Conservation (phyloP, 2,797 vertebrate genomes). For the Hippopotamyrus pictus region DNA sequence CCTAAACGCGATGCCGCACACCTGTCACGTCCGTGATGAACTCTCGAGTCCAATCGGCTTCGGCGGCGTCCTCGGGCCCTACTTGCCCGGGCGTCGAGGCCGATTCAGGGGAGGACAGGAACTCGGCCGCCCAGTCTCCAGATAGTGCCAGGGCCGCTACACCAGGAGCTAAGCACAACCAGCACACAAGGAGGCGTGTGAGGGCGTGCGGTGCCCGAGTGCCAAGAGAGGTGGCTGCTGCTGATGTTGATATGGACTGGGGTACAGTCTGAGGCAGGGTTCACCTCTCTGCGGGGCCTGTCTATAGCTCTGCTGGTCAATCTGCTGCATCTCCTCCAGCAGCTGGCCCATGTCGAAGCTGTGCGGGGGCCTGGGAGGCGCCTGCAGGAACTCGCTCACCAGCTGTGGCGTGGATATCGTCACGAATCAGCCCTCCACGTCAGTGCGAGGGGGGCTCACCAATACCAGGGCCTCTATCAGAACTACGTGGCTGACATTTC, state of each 20-base stretch:
- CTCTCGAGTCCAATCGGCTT: slow-evolving; percentile 92
- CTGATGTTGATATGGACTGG: not conserved
- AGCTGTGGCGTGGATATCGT: slow-evolving; percentile 58
- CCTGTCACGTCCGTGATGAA: slow-evolving; percentile 94
- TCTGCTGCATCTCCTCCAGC: slow-evolving; percentile 97
- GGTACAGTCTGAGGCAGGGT: not conserved
- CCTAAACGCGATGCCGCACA: slow-evolving; percentile 36
- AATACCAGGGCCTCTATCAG: not conserved
- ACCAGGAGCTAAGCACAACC: slow-evolving; percentile 72
- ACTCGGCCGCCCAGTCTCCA: slow-evolving; percentile 90
- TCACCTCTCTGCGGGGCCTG: slow-evolving; percentile 94
- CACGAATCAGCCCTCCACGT: not conserved
- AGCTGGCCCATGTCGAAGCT: slow-evolving; percentile 98
- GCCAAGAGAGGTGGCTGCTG: not conserved
- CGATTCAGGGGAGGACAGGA: slow-evolving; percentile 64
- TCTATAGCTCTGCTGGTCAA: slow-evolving; percentile 90
- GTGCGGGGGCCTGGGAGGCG: slow-evolving; percentile 80
- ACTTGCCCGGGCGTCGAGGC: slow-evolving; percentile 64
- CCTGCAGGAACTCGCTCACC: slow-evolving; percentile 90
- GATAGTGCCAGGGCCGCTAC: slow-evolving; percentile 90
- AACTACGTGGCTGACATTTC: not conserved
- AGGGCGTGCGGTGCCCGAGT: not conserved
- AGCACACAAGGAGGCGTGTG: not conserved
- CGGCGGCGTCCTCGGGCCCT: slow-evolving; percentile 71
- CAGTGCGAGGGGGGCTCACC: not conserved